Percentiles rank a stretch among this genome's conserved stretches.
Conservation (phyloP, 2,113 vertebrate species). For the Sula dactylatra region DNA sequence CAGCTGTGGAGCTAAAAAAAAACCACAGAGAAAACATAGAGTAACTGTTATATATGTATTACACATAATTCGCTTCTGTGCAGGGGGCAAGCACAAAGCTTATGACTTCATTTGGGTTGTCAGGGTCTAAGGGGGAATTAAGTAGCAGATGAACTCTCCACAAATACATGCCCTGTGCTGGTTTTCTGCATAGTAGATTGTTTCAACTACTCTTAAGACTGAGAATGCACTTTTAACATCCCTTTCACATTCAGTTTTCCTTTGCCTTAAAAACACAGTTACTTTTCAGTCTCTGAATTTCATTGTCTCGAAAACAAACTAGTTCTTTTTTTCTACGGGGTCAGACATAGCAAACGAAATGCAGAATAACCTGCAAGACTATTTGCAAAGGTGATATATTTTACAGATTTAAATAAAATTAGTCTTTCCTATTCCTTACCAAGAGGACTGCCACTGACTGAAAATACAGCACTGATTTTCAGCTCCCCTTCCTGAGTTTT, state of each 20-base stretch:
- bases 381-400: not conserved
- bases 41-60: not conserved
- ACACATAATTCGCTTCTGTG: not conserved
- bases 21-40: not conserved
- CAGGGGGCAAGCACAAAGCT: not conserved
- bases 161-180: not conserved
- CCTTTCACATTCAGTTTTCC: not conserved
- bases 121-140: not conserved
- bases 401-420: not conserved
- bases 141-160: not conserved
- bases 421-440: constrained; percentile 78
- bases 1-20: constrained; percentile 77
- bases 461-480: constrained; percentile 94
- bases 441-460: constrained; percentile 84
- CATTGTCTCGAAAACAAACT: not conserved
- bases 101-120: not conserved
- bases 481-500: constrained; percentile 89
- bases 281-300: not conserved
- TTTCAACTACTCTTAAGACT: not conserved
- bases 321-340: not conserved
- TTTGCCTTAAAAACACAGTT: not conserved
- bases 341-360: not conserved
- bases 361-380: not conserved
- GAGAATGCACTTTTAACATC: not conserved
- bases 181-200: not conserved